Percentiles rank a stretch among this genome's conserved stretches.
Conservation (phyloP, 2,888 invertebrate genomes). For the Crepidodera aurea region DNA sequence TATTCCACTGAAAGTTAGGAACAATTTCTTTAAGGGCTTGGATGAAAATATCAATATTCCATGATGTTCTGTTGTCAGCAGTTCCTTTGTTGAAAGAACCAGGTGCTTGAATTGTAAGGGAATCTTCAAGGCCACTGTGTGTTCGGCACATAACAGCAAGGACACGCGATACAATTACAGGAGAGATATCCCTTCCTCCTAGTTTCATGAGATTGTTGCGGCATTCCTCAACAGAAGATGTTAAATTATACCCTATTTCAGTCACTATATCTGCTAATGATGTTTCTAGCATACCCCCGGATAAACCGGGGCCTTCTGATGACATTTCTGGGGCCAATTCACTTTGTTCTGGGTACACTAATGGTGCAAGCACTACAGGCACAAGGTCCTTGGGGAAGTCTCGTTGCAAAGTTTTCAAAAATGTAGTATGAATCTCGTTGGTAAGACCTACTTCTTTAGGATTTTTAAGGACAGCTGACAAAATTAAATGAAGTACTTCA, state of each 20-base stretch:
- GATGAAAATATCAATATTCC: conserved; percentile 95
- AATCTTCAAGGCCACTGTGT: conserved; percentile 76
- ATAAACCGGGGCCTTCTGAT: conserved; percentile 68
- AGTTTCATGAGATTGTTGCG: conserved; percentile 80
- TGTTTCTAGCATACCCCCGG: conserved; percentile 70
- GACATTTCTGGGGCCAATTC: conserved; percentile 72
- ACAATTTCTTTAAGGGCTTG: conserved; percentile 90
- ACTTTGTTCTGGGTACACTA: conserved; percentile 83
- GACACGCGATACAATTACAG: conserved; percentile 83
- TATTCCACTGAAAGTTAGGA: conserved; percentile 89
- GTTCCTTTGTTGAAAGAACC: conserved; percentile 66
- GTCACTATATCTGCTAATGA: conserved; percentile 87
- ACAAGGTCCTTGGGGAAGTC: conserved; percentile 90
- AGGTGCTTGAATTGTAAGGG: conserved; percentile 65
- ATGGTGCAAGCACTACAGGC: conserved; percentile 88
- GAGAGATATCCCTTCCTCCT: conserved; percentile 81
- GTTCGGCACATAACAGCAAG: conserved; percentile 88
- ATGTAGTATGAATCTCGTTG: conserved; percentile 78
- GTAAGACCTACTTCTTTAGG: conserved; percentile 73
- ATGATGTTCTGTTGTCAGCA: conserved; percentile 67
- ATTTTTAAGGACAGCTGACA: conserved; percentile 69
- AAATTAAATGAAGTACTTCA: conserved; percentile 85
- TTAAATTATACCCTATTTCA: conserved; percentile 89
- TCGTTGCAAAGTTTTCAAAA: conserved; percentile 80
- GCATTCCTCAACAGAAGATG: conserved; percentile 86